Percentiles rank a stretch among this genome's conserved stretches.
Evolutionary conservation across 2,113 vertebrate genomes (phyloP).

Genomic region (Vimba vimba): DNA sequence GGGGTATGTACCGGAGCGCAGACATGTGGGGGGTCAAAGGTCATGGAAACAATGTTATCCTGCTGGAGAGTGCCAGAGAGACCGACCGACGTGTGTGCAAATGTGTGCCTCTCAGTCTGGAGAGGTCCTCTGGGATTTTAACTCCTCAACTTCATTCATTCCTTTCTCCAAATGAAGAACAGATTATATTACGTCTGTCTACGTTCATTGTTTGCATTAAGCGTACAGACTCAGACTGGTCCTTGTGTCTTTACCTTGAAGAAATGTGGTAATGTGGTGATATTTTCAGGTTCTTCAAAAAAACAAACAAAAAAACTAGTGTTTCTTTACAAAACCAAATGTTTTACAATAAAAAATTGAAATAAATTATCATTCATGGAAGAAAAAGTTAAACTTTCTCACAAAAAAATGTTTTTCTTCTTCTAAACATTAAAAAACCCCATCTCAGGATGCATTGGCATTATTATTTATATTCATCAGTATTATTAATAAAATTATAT

Average conservation of each 20-base stretch:
- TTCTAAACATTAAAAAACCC: not conserved
- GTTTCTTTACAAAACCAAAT: not conserved
- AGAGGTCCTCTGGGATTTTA: conserved; percentile 1
- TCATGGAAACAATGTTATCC: conserved; percentile 45
- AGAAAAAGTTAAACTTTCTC: not conserved
- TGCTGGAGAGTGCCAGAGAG: conserved; percentile 26
- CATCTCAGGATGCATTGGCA: not conserved
- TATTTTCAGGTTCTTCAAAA: not conserved
- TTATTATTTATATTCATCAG: not conserved
- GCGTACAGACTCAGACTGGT: conserved; percentile 20
- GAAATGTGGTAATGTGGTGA: not conserved
- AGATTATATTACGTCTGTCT: conserved; percentile 24
- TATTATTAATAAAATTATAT: not conserved
- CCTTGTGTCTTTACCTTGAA: conserved; percentile 24
- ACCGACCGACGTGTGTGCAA: not conserved
- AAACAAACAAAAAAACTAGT: not conserved
- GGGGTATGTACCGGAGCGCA: not conserved
- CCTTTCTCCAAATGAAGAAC: conserved; percentile 30
- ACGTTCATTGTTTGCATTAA: conserved; percentile 31
- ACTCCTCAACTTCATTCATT: conserved; percentile 15
- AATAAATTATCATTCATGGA: not conserved
- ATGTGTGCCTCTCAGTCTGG: conserved; percentile 3
- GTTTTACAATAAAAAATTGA: not conserved
- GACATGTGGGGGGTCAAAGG: conserved; percentile 40
- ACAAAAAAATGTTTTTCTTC: no score